Evolutionary conservation across 1,140 invertebrate species (phyloP).

Genomic region (Euwallacea similis): DNA sequence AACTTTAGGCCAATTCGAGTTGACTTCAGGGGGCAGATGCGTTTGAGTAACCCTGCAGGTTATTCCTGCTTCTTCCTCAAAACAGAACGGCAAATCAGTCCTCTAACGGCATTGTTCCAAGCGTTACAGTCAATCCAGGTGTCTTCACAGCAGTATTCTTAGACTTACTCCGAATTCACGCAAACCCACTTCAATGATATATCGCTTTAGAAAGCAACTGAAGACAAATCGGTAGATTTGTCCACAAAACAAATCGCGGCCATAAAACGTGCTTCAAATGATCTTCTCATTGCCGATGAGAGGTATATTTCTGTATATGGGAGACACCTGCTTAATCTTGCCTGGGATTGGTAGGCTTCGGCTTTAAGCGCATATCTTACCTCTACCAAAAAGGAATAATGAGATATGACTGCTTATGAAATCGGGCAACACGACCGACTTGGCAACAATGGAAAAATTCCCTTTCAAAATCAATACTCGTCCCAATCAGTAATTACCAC

Average conservation of each 20-base stretch:
- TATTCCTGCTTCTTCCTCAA: no score
- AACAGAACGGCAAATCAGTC: no score
- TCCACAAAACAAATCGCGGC: conserved; percentile 17
- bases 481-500: conserved; percentile 36
- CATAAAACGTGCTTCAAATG: conserved; percentile 12
- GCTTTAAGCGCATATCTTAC: background rate
- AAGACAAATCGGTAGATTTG: conserved; percentile 18
- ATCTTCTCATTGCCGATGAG: conserved; percentile 5
- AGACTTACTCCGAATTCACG: no score
- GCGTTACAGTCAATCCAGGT: no score
- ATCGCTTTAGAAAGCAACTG: conserved; percentile 13
- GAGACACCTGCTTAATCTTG: conserved; percentile 22
- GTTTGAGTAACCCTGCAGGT: no score
- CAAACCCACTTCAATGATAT: background rate
- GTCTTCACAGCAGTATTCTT: no score
- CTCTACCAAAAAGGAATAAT: no score
- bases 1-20: no score
- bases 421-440: background rate
- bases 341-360: conserved; percentile 16
- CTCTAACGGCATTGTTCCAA: no score
- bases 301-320: conserved; percentile 24
- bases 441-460: conserved; percentile 12
- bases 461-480: conserved; percentile 33
- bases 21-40: no score
- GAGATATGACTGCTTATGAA: no score